These are phyloP conservation scores for Callinectes sapidus DNA, from an alignment of 2,888 invertebrate species.

Conservation along the genomic window DNA sequence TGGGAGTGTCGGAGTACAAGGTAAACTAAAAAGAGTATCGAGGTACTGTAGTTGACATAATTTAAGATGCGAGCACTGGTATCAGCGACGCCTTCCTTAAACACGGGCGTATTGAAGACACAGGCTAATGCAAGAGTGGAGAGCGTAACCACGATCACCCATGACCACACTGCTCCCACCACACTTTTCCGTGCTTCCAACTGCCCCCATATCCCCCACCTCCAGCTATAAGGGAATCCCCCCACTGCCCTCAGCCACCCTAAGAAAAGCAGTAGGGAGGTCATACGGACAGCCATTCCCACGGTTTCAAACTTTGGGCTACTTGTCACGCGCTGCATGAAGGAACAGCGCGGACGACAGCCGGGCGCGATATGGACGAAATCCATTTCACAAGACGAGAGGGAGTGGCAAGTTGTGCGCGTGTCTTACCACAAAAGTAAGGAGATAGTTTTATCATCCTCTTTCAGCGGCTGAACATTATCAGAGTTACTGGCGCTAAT, in stretches of 20 bases:
- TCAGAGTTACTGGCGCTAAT: no score
- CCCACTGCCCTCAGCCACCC: conserved; percentile 31
- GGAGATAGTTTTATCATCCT: no score
- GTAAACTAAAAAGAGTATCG: conserved; percentile 50
- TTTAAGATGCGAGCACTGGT: conserved; percentile 58
- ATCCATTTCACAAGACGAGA: no score
- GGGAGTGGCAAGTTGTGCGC: no score
- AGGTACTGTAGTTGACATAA: conserved; percentile 49
- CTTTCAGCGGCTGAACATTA: no score
- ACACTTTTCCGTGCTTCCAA: conserved; percentile 41
- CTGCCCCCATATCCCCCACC: neutral
- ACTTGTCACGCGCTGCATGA: neutral
- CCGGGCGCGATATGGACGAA: neutral
- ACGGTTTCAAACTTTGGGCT: conserved; percentile 78
- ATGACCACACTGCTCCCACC: conserved; percentile 49
- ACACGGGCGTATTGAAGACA: conserved; percentile 46
- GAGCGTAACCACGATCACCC: conserved; percentile 31
- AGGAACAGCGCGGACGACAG: neutral
- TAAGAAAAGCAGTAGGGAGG: conserved; percentile 16
- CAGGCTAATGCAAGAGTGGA: conserved; percentile 48
- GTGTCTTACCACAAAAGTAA: no score
- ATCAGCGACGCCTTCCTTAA: conserved; percentile 2
- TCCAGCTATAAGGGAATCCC: conserved; percentile 44
- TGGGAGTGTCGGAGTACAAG: conserved; percentile 35
- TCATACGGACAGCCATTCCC: conserved; percentile 74